A percentile compares a stretch with the other conserved stretches of the same genome.
Conservation (phyloP, 2,888 invertebrate genomes). For the Standfussiana lucernea region DNA sequence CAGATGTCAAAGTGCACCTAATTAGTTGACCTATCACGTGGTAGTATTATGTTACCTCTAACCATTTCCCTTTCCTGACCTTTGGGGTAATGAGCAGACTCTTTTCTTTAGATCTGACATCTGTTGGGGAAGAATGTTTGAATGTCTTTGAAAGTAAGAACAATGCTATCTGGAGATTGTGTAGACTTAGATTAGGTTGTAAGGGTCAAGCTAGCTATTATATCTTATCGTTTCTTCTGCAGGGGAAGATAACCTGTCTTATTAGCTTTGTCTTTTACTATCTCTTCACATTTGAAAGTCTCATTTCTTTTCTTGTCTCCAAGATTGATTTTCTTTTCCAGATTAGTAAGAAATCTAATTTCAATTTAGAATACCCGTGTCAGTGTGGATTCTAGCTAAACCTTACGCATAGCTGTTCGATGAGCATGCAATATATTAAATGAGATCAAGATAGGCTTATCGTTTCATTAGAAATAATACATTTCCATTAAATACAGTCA, state of each 20-base stretch:
- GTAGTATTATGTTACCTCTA: slow-evolving; percentile 34
- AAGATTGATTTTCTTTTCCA: slow-evolving; percentile 9
- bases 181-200: slow-evolving; percentile 25
- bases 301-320: slow-evolving; percentile 23
- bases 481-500: background rate
- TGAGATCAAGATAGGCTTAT: background rate
- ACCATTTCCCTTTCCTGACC: slow-evolving; percentile 58
- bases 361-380: background rate
- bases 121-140: slow-evolving; percentile 41
- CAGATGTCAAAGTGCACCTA: slow-evolving; percentile 54
- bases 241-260: slow-evolving; percentile 6
- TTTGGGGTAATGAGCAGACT: slow-evolving; percentile 50
- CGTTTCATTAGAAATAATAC: background rate
- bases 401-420: background rate
- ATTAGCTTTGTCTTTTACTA: slow-evolving; percentile 24
- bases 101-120: slow-evolving; percentile 56
- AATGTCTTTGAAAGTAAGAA: slow-evolving; percentile 53
- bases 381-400: slow-evolving; percentile 1
- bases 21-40: slow-evolving; percentile 64
- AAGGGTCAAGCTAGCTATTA: slow-evolving; percentile 52
- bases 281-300: background rate
- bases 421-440: background rate
- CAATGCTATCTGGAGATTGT: slow-evolving; percentile 50
- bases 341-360: background rate
- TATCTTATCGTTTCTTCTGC: slow-evolving; percentile 26